A percentile compares a stretch with the other conserved stretches of the same genome.
phyloP scores from a whole-genome alignment of 2,888 invertebrate species.

The Epiblema foenella region DNA sequence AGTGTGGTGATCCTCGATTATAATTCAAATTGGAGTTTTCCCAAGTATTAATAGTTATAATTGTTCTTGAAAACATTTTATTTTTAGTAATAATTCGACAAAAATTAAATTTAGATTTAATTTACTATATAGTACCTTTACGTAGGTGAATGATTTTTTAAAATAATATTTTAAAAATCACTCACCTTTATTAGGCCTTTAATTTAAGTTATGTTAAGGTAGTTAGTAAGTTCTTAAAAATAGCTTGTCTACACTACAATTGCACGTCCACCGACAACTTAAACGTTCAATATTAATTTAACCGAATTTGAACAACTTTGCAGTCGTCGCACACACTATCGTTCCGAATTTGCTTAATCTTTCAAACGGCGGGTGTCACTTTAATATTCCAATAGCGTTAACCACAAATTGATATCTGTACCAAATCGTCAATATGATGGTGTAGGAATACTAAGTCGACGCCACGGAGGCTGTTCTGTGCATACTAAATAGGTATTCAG shows the following conservation, averaged over 20 bases:
- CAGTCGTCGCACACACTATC: constrained; percentile 28
- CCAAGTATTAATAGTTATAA: not conserved
- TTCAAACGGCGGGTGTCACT: constrained; percentile 45
- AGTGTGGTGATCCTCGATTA: not conserved
- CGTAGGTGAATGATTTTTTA: too few relatives aligned
- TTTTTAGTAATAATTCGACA: too few relatives aligned
- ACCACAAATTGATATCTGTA: constrained; percentile 81
- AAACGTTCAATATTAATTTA: constrained; percentile 37
- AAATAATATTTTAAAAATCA: too few relatives aligned
- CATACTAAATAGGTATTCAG: constrained; percentile 61
- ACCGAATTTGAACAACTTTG: constrained; percentile 29
- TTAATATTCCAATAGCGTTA: constrained; percentile 64
- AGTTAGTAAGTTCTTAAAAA: constrained; percentile 15
- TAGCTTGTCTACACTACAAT: constrained; percentile 5
- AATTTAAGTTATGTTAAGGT: too few relatives aligned
- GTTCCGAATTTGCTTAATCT: constrained; percentile 42
- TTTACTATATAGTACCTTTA: too few relatives aligned
- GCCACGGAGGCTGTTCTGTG: constrained; percentile 57
- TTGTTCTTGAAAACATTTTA: constrained; percentile 8
- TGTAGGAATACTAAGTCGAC: constrained; percentile 70
- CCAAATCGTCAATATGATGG: constrained; percentile 70
- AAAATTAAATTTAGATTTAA: too few relatives aligned
- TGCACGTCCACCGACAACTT: constrained; percentile 29
- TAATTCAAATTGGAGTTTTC: not conserved
- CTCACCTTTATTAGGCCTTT: too few relatives aligned